Evolutionary conservation across 2,113 vertebrate species (phyloP).

Genomic region (Pipa parva): DNA sequence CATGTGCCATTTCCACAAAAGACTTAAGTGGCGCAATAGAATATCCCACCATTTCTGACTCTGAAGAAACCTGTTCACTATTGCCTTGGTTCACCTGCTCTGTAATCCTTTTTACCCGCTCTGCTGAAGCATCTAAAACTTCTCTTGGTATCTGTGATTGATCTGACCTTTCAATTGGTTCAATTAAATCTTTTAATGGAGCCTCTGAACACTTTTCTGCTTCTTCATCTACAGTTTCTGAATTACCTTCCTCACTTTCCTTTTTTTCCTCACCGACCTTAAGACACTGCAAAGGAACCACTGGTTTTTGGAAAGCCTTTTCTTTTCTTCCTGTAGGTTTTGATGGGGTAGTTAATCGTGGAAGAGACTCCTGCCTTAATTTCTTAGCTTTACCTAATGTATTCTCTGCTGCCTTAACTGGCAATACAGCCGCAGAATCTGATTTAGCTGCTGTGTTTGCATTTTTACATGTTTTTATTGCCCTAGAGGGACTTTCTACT

Average conservation of each 20-base stretch:
- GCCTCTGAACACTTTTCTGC: not conserved
- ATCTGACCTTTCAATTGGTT: not conserved
- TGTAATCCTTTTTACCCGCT: not conserved
- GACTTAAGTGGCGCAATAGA: too few species aligned
- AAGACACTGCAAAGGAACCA: not conserved
- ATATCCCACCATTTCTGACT: not conserved
- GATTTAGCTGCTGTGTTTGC: not conserved
- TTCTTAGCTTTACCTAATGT: not conserved
- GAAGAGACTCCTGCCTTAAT: not conserved
- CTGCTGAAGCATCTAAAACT: not conserved
- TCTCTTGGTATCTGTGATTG: not conserved
- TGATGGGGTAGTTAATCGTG: not conserved
- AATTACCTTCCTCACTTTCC: not conserved
- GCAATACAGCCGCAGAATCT: not conserved
- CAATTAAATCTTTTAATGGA: not conserved
- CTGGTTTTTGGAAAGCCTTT: not conserved
- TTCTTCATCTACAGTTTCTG: not conserved
- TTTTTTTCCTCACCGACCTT: not conserved
- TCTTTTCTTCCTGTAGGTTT: not conserved
- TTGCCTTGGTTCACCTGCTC: not conserved
- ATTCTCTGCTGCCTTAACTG: not conserved
- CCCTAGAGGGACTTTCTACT: not conserved
- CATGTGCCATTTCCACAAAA: not conserved
- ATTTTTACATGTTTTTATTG: not conserved
- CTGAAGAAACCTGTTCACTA: not conserved